Base-by-base conservation (phyloP, 1,140 invertebrate species). In the Magallana gigas region DNA sequence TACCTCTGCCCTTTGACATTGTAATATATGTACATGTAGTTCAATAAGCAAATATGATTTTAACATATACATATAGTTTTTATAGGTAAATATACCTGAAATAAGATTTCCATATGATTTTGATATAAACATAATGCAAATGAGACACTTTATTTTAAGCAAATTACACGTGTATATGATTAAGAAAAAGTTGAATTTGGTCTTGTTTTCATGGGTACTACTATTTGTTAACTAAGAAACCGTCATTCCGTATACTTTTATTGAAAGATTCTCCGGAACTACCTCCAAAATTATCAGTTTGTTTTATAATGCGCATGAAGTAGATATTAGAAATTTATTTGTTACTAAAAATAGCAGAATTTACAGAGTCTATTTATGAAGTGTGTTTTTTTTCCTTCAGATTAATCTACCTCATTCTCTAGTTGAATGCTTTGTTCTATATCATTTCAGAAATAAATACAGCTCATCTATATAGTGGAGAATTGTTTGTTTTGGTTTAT, bases 351-450 rank as follows among this genome's bases (percentile, higher is more conserved):
- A 18, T 29, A 12, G 12, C 16, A 76, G 68, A 76, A 36, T 76
- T 76, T 76, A 76, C 68, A 76, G 23, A 76, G 23, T 76, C 23
- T 76, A 76, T 76, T 76, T 76, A 76, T 76, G 23, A 12, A 18
- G 68, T 76, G 23, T 23, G 68, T 36, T 29, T 48, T 48, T 76
- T 48, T 48, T 76, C 29, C 18, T 64, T 76, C 68, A 76, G 11
- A 76, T 36, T 76, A 36, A 76, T 76, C 68, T 76, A 76, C 68
- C 68, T 76, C 68, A 76, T 76, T 36, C 68, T 76, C 23, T 29
- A 76, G 68, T 76, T 76, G 68, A 76, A 76, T 76, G 68, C 68
- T 76, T 76, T 76, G 68, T 76, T 76, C 64, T 76, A 11, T 76
- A 76, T 76, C 68, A 76, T 76, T 76, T 76, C 23, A 76, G 23